These are phyloP conservation scores for Thelaira solivaga DNA, from an alignment of 2,888 invertebrate genomes.

Conservation along the genomic window DNA sequence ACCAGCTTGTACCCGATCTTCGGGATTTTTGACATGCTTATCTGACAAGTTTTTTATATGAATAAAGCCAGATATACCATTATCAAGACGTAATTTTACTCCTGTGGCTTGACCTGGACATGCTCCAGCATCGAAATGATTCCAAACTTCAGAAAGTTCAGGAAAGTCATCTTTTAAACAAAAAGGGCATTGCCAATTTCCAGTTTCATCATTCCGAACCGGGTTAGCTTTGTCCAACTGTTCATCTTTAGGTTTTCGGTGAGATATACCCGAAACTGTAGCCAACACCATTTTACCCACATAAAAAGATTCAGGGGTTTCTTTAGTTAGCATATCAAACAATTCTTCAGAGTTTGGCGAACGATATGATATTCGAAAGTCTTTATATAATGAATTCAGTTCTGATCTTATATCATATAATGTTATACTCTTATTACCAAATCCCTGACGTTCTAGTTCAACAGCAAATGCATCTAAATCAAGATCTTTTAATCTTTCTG, in stretches of 20 bases:
- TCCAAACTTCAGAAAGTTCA: constrained; percentile 98
- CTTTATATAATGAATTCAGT: constrained; percentile 94
- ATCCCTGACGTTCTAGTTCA: constrained; percentile 94
- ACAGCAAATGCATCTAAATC: constrained; percentile 99
- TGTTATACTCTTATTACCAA: constrained; percentile 94
- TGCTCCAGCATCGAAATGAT: constrained; percentile 96
- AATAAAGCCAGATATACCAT: constrained; percentile 94
- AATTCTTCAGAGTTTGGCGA: constrained; percentile 90
- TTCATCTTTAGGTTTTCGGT: constrained; percentile 93
- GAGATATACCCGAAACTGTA: constrained; percentile 88
- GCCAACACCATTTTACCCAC: constrained; percentile 91
- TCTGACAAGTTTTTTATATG: constrained; percentile 96
- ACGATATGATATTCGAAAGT: constrained; percentile 87
- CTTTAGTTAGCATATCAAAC: constrained; percentile 97
- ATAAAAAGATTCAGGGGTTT: constrained; percentile 95
- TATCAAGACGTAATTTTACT: constrained; percentile 92
- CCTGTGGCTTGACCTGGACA: constrained; percentile 98
- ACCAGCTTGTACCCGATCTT: constrained; percentile 90
- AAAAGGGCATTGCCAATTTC: constrained; percentile 98
- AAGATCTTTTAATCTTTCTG: constrained; percentile 94
- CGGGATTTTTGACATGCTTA: constrained; percentile 93
- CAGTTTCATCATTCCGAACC: constrained; percentile 94
- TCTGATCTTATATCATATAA: constrained; percentile 98
- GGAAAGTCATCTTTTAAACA: constrained; percentile 97
- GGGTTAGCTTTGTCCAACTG: constrained; percentile 97